Percentiles rank a stretch among this genome's conserved stretches.
phyloP scores from a whole-genome alignment of 1,140 invertebrate species.

The Diachasma alloeum region DNA sequence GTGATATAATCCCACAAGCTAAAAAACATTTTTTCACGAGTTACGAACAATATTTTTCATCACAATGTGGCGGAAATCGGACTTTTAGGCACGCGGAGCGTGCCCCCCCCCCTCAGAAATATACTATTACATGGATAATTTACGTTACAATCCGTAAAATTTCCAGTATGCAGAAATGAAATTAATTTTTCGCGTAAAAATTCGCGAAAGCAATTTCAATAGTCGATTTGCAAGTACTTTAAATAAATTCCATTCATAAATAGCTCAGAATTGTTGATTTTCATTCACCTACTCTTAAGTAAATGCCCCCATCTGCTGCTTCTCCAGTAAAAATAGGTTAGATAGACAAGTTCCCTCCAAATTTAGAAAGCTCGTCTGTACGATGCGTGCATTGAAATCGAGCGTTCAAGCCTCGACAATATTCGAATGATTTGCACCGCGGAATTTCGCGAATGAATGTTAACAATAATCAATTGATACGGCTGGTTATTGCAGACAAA shows the following conservation, averaged over 20 bases:
- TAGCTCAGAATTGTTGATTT: neutral
- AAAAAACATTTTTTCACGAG: too few species aligned
- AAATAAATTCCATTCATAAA: neutral
- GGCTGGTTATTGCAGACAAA: slow-evolving; percentile 76
- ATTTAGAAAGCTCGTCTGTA: neutral
- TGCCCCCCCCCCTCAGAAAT: too few species aligned
- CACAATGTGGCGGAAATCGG: too few species aligned
- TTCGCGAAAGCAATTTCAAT: neutral
- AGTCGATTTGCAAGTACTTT: neutral
- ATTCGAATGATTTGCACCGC: neutral
- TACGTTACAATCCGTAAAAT: too few species aligned
- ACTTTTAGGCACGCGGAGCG: too few species aligned
- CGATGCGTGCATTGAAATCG: neutral
- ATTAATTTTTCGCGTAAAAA: too few species aligned
- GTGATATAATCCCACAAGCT: too few species aligned
- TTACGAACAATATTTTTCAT: too few species aligned
- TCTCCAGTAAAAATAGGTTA: neutral
- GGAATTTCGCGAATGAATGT: neutral
- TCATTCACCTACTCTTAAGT: neutral
- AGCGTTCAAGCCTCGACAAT: neutral
- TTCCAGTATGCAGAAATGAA: too few species aligned
- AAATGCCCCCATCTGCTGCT: neutral
- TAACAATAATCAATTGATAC: neutral
- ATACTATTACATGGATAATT: too few species aligned
- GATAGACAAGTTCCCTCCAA: neutral